Evolutionary conservation across 2,113 vertebrate genomes (phyloP).

Genomic region (Rhinolophus ferrumequinum): DNA sequence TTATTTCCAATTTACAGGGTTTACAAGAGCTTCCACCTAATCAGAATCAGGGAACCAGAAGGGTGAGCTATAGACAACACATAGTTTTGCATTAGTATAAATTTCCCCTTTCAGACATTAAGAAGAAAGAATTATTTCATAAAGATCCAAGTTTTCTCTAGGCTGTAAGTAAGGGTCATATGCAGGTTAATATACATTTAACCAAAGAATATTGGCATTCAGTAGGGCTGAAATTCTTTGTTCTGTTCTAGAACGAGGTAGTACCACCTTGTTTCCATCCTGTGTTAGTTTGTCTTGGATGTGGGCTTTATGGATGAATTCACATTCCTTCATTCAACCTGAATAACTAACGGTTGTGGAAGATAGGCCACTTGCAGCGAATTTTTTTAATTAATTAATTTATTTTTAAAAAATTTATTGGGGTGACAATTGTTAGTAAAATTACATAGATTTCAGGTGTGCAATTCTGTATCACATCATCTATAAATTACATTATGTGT

Average conservation of each 20-base stretch:
- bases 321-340: constrained; percentile 31
- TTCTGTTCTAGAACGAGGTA: neutral
- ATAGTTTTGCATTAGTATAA: constrained; percentile 22
- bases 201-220: neutral
- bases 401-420: too few species aligned
- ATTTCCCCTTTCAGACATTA: neutral
- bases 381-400: neutral
- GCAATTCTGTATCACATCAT: too few species aligned
- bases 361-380: constrained; percentile 41
- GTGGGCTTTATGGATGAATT: neutral
- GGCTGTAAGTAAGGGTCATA: neutral
- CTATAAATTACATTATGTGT: too few species aligned
- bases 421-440: too few species aligned
- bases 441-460: too few species aligned
- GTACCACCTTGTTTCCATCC: neutral
- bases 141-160: constrained; percentile 18
- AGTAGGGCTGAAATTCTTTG: neutral
- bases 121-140: constrained; percentile 27
- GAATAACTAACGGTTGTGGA: constrained; percentile 38
- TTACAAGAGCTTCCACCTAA: neutral
- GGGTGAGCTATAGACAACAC: neutral
- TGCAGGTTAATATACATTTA: neutral
- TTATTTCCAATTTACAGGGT: constrained; percentile 31
- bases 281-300: constrained; percentile 44
- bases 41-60: constrained; percentile 17